Conservation (phyloP, 2,797 vertebrate genomes). For the Babyrousa celebensis region DNA sequence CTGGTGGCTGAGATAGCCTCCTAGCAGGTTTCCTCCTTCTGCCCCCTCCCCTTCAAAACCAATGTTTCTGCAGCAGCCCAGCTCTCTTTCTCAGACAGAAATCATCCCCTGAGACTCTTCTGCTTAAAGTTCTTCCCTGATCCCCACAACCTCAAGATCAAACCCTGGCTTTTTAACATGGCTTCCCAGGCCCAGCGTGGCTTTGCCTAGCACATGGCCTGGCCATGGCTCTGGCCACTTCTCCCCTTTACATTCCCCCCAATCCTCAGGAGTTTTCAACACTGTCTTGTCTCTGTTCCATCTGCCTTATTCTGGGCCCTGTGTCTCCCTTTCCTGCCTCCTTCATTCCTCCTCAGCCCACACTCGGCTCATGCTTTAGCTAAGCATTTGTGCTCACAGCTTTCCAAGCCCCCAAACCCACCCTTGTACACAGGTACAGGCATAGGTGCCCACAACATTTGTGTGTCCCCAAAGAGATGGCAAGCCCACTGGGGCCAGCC, state of each 20-base stretch:
- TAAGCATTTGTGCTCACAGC: fast-evolving
- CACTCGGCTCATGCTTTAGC: background rate
- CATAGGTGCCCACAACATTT: no score
- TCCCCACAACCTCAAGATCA: background rate
- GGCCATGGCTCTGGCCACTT: background rate
- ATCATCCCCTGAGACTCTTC: fast-evolving
- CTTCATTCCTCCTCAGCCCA: background rate
- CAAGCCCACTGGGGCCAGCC: background rate
- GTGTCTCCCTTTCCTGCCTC: no score
- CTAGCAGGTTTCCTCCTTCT: background rate
- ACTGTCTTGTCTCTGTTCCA: background rate
- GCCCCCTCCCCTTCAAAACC: background rate
- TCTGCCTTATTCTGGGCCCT: background rate
- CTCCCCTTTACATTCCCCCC: background rate
- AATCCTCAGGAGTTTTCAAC: fast-evolving
- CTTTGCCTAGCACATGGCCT: background rate
- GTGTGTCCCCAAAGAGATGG: background rate
- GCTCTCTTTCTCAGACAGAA: background rate
- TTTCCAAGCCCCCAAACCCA: background rate
- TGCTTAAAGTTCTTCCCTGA: background rate
- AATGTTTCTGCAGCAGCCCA: background rate
- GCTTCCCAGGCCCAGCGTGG: background rate
- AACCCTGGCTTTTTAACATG: background rate
- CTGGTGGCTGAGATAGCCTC: background rate
- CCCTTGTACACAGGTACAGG: background rate